Base-by-base conservation (phyloP, 1,140 invertebrate genomes). In the Eurosta solidaginis region DNA sequence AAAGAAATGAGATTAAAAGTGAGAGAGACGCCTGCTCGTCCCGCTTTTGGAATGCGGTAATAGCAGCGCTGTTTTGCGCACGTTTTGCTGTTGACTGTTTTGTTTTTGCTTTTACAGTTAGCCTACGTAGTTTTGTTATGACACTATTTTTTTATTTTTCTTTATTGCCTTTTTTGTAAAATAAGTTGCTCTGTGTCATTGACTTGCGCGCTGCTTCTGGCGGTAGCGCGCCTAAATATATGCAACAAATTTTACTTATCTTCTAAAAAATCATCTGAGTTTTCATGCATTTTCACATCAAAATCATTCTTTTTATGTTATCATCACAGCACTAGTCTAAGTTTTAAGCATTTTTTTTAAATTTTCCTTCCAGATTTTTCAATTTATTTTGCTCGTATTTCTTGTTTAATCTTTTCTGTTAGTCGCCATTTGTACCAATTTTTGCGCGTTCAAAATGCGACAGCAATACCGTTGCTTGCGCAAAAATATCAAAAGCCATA, bases 401-500 rank as follows among this genome's bases (percentile, higher is more conserved):
- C 29, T 68, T 68, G 20, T n/a, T 63, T 9, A 68, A 5, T 17
- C 17, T 40, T 42, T 7, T 20, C 59, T 33, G 29, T 36, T 3
- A 10, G n/a, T 17, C 33, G 33, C 6, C 27, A 68, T 68, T 22
- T 40, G 0, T 20, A 40, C 59, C 40, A n/a, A 42, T 29, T 42
- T 68, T 68, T 33, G 59, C 40, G 59, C 59, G 27, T 33, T 40
- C n/a, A 33, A 40, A n/a, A 40, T 33, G 36, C 59, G 27, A 17
- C 59, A 33, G 9, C 29, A 68, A 7, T 33, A 68, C 59, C 27
- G 59, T 68, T 68, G 17, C 36, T 68, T 68, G 59, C 59, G 33
- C 59, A 68, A 68, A 68, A 68, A 68, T 68, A 68, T 68, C 59
- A 68, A 68, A 68, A 68, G 40, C 33, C 36, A 20, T 68, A 68